Conservation (phyloP, 2,888 invertebrate species). For the Itoplectis maculator region DNA sequence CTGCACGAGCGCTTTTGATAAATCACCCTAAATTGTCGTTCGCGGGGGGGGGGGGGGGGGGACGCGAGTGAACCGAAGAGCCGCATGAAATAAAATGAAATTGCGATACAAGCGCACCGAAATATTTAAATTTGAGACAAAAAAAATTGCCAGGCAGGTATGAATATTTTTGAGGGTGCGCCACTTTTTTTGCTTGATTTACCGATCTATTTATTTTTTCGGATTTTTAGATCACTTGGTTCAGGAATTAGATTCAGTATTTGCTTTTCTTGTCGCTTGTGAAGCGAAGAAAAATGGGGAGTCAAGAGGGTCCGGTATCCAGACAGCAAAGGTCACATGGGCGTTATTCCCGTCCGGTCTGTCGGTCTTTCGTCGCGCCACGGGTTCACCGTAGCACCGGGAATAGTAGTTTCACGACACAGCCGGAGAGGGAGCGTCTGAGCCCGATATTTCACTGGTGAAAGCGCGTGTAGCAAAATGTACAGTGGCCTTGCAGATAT, state of each 20-base stretch:
- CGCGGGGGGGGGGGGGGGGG: too few relatives aligned
- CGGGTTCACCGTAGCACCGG: constrained; percentile 12
- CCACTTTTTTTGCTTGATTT: neutral
- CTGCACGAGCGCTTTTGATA: neutral
- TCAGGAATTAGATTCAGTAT: too few relatives aligned
- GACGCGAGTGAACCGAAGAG: neutral
- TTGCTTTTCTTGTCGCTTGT: constrained; percentile 3
- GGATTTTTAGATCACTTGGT: neutral
- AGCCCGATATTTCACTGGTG: constrained; percentile 23
- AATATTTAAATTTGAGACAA: too few relatives aligned
- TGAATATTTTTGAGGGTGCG: neutral
- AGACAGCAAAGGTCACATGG: constrained; percentile 21
- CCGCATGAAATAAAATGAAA: neutral
- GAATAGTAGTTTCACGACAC: constrained; percentile 12
- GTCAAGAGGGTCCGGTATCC: neutral
- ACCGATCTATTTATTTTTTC: neutral
- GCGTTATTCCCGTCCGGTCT: constrained; percentile 24
- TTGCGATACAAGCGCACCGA: neutral
- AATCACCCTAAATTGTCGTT: neutral
- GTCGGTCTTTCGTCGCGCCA: constrained; percentile 21
- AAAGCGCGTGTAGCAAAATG: constrained; percentile 14
- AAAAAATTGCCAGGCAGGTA: neutral
- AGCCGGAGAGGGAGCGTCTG: constrained; percentile 3
- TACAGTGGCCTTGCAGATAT: constrained; percentile 3
- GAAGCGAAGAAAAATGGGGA: neutral